Conservation (phyloP, 2,888 invertebrate genomes). For the Cephonodes hylas region DNA sequence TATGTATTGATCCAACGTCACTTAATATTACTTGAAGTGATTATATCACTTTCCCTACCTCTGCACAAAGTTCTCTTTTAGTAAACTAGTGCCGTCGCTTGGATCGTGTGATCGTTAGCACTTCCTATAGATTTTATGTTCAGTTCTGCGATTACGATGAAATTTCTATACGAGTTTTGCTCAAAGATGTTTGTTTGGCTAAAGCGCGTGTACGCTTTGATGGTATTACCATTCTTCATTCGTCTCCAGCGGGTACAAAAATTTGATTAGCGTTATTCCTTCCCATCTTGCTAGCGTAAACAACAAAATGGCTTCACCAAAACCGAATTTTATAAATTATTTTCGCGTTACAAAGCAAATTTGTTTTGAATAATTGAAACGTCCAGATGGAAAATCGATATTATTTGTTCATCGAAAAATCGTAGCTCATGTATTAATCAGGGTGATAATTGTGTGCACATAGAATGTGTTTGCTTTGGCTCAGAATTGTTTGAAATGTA, state of each 20-base stretch:
- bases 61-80: background rate
- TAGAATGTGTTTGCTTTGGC: background rate
- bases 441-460: background rate
- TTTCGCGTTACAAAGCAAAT: background rate
- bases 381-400: background rate
- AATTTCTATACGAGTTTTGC: background rate
- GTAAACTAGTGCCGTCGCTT: background rate
- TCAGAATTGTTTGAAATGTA: background rate
- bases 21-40: background rate
- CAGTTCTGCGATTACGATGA: background rate
- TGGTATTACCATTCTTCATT: background rate
- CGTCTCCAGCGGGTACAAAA: background rate
- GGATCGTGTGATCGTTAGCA: background rate
- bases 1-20: background rate
- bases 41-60: background rate
- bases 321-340: background rate
- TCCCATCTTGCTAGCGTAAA: background rate
- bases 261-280: background rate
- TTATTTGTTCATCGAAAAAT: background rate
- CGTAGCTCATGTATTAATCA: background rate
- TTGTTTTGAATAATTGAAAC: background rate
- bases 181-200: background rate
- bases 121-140: background rate
- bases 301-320: background rate
- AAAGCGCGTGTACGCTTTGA: background rate